Evolutionary conservation across 1,140 invertebrate genomes (phyloP).

Genomic region (Melipona quadrifasciata): DNA sequence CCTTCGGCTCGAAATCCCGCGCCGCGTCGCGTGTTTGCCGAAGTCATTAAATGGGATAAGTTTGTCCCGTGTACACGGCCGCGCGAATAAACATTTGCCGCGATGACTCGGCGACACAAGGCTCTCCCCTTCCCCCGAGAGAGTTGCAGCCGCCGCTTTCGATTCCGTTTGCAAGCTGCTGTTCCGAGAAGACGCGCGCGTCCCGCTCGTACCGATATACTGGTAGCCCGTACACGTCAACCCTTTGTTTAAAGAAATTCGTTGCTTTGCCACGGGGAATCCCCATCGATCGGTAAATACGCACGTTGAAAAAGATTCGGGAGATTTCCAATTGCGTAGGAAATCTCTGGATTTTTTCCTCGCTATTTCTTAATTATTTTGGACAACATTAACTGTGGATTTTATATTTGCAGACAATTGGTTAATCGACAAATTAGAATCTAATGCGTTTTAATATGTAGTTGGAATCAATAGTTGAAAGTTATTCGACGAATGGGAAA

Average conservation of each 20-base stretch:
- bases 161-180: slow-evolving; percentile 5
- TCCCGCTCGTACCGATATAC: slow-evolving; percentile 38
- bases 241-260: background rate
- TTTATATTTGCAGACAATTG: background rate
- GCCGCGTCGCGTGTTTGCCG: slow-evolving; percentile 58
- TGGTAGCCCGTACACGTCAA: slow-evolving; percentile 12
- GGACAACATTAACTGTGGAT: too few species aligned
- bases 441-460: too few species aligned
- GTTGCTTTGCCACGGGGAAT: background rate
- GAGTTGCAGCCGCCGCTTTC: slow-evolving; percentile 50
- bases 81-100: slow-evolving; percentile 68
- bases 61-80: slow-evolving; percentile 54
- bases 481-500: too few species aligned
- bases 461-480: background rate
- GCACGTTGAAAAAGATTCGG: background rate
- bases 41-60: slow-evolving; percentile 63
- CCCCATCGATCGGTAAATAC: background rate
- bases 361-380: too few species aligned
- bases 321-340: too few species aligned
- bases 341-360: too few species aligned
- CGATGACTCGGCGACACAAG: slow-evolving; percentile 53
- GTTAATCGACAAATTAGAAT: too few species aligned
- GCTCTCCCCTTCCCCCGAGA: background rate
- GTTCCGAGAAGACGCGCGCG: slow-evolving; percentile 37
- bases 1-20: slow-evolving; percentile 10